Evolutionary conservation across 2,888 invertebrate species (phyloP).

Genomic region (Empis stercorea): DNA sequence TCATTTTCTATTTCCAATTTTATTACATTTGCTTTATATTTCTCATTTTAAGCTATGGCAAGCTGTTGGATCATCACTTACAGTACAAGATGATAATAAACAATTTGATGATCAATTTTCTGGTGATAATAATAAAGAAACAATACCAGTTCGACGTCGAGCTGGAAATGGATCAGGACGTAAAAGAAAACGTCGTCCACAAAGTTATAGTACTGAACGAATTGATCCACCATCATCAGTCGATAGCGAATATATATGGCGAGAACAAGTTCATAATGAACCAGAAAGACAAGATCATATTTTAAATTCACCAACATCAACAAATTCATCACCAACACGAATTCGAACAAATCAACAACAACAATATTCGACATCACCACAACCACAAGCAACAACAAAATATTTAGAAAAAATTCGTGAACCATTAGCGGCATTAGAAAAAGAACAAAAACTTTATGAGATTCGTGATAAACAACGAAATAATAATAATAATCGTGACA

Average conservation of each 20-base stretch:
- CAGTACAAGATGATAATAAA: conserved; percentile 16
- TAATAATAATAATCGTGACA: conserved; percentile 14
- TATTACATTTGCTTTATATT: not conserved
- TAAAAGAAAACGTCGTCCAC: conserved; percentile 51
- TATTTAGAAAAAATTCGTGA: conserved; percentile 18
- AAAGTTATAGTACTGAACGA: conserved; percentile 27
- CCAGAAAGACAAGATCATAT: conserved; percentile 19
- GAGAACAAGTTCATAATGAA: conserved; percentile 35
- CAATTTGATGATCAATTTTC: conserved; percentile 6
- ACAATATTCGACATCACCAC: conserved; percentile 3
- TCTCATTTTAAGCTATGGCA: conserved; percentile 41
- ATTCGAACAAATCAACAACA: conserved; percentile 3
- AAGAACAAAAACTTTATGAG: conserved; percentile 24
- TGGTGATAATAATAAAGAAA: not conserved
- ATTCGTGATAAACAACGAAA: conserved; percentile 21
- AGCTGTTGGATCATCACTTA: conserved; percentile 33
- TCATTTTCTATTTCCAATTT: too few relatives aligned
- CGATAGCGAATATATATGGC: conserved; percentile 29
- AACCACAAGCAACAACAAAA: too few relatives aligned
- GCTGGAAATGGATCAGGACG: conserved; percentile 34
- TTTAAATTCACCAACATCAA: not conserved
- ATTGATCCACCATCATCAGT: conserved; percentile 22
- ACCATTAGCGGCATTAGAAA: conserved; percentile 29
- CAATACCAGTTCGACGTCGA: conserved; percentile 22
- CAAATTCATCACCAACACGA: not conserved